Conservation (phyloP, 2,888 invertebrate species). For the Metacarcinus magister region DNA sequence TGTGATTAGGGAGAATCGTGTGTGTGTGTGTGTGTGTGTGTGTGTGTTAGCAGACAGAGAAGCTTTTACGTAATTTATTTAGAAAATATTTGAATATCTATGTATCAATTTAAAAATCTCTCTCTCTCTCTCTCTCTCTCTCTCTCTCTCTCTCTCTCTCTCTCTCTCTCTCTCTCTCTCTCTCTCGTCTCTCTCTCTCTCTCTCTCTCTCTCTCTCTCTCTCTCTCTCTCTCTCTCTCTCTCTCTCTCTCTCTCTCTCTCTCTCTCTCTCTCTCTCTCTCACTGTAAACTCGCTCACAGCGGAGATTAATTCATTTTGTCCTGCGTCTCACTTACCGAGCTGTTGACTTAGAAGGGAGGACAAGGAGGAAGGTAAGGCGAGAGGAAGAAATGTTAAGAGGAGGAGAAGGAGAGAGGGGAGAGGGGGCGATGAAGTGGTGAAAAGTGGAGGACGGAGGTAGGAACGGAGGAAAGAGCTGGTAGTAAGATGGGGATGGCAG, state of each 20-base stretch:
- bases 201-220: conserved; percentile 26
- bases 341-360: conserved; percentile 3
- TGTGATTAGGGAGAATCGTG: background rate
- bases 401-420: background rate
- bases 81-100: no score
- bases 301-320: conserved; percentile 31
- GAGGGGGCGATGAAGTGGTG: background rate
- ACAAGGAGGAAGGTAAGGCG: background rate
- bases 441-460: background rate
- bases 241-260: conserved; percentile 44
- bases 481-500: background rate
- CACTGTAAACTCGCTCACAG: background rate
- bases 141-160: no score
- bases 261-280: conserved; percentile 48
- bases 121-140: no score
- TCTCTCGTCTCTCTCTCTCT: background rate
- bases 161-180: no score
- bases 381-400: background rate
- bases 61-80: no score
- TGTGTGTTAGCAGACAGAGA: background rate
- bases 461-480: background rate
- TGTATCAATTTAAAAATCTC: no score
- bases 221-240: conserved; percentile 26
- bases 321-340: background rate
- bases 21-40: background rate